A percentile compares a stretch with the other conserved stretches of the same genome.
Conservation (phyloP, 2,888 invertebrate species). For the Pyrocoelia pectoralis region DNA sequence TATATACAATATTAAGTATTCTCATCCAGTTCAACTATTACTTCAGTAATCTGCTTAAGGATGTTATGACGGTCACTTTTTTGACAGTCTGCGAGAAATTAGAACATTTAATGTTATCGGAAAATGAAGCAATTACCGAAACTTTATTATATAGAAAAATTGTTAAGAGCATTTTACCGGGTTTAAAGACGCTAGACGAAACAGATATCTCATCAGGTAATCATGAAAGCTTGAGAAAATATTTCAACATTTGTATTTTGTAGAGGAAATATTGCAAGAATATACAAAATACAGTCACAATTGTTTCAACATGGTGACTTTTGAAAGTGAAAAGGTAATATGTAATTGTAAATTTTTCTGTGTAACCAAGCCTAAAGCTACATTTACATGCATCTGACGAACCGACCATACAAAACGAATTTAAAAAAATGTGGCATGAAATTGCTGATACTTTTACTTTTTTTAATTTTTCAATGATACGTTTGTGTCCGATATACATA, state of each 20-base stretch:
- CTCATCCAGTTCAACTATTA: conserved; percentile 5
- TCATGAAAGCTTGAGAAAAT: not conserved
- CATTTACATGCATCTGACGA: too few relatives aligned
- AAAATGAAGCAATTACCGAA: conserved; percentile 53
- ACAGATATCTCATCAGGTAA: conserved; percentile 11
- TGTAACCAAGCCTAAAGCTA: too few relatives aligned
- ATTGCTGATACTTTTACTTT: too few relatives aligned
- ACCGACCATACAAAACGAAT: too few relatives aligned
- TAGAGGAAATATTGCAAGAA: not conserved
- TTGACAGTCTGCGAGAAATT: conserved; percentile 54
- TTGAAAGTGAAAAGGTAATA: not conserved
- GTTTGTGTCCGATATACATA: too few relatives aligned
- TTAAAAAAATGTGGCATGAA: too few relatives aligned
- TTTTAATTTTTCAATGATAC: too few relatives aligned
- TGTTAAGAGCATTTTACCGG: conserved; percentile 51
- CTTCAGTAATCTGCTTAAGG: conserved; percentile 54
- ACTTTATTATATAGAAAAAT: conserved; percentile 33
- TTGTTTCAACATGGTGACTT: too few relatives aligned
- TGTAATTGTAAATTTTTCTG: too few relatives aligned
- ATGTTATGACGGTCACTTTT: conserved; percentile 52
- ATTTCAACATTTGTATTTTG: too few relatives aligned
- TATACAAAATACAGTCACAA: not conserved
- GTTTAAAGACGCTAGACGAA: conserved; percentile 58
- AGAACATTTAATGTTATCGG: conserved; percentile 53
- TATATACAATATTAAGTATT: conserved; percentile 36